These are phyloP conservation scores for Siphamia tubifer DNA, from an alignment of 2,113 vertebrate genomes.

Conservation along the genomic window DNA sequence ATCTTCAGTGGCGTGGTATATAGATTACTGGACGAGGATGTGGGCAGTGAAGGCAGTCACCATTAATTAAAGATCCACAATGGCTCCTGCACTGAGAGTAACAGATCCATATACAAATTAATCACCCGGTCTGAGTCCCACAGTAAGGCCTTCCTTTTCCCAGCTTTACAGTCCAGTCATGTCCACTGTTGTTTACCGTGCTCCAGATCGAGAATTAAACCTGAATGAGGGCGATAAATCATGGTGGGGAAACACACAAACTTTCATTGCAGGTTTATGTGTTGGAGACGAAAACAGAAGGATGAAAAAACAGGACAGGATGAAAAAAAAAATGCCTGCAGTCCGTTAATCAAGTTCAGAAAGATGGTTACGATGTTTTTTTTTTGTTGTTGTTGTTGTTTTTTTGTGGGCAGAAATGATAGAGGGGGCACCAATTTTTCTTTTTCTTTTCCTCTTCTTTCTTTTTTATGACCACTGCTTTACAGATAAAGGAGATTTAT, in stretches of 20 bases:
- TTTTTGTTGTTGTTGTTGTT: slow-evolving; percentile 4
- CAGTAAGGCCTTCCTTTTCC: slow-evolving; percentile 56
- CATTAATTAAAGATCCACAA: slow-evolving; percentile 81
- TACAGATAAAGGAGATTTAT: slow-evolving; percentile 76
- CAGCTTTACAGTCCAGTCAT: slow-evolving; percentile 79
- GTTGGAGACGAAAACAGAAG: slow-evolving; percentile 64
- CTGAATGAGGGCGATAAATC: slow-evolving; percentile 82
- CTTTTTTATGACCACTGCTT: slow-evolving; percentile 65
- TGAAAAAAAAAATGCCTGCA: slow-evolving; percentile 39
- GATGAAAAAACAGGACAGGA: slow-evolving; percentile 45
- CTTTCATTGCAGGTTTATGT: slow-evolving; percentile 71
- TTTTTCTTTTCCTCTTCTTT: slow-evolving; percentile 57
- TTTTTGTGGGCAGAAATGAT: slow-evolving; percentile 64
- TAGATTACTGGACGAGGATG: slow-evolving; percentile 68
- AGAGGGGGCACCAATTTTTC: slow-evolving; percentile 57
- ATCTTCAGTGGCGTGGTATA: slow-evolving; percentile 49
- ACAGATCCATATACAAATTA: slow-evolving; percentile 78
- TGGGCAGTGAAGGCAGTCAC: slow-evolving; percentile 52
- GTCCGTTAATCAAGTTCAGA: slow-evolving; percentile 73
- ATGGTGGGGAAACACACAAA: slow-evolving; percentile 69
- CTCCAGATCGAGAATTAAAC: slow-evolving; percentile 81
- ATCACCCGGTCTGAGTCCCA: slow-evolving; percentile 68
- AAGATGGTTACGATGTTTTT: slow-evolving; percentile 57
- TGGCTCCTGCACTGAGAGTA: slow-evolving; percentile 67
- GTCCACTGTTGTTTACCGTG: slow-evolving; percentile 77